Percentiles rank a stretch among this genome's conserved stretches.
These are phyloP conservation scores for Sylvilagus floridanus DNA, from an alignment of 2,797 vertebrate species.

Conservation along the genomic window DNA sequence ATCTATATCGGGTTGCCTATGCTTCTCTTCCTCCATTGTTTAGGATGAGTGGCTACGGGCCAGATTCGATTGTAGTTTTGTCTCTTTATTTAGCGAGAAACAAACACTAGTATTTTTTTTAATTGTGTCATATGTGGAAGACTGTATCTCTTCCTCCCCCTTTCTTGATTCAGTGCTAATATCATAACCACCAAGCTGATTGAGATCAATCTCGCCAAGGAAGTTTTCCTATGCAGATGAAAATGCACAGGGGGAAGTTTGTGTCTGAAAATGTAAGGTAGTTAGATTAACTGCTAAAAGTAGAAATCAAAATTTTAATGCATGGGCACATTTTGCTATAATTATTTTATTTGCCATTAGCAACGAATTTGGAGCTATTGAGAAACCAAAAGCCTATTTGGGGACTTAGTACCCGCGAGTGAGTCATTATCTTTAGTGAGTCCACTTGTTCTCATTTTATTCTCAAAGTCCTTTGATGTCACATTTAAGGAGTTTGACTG, in stretches of 20 bases:
- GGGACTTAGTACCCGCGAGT: neutral
- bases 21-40: constrained; percentile 72
- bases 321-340: constrained; percentile 8
- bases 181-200: constrained; percentile 71
- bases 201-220: constrained; percentile 71
- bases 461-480: constrained; percentile 54
- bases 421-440: neutral
- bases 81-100: constrained; percentile 72
- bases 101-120: constrained; percentile 74
- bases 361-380: constrained; percentile 25
- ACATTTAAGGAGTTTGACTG: neutral
- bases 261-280: constrained; percentile 68
- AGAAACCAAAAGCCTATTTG: neutral
- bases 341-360: constrained; percentile 69
- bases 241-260: constrained; percentile 65
- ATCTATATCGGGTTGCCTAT: constrained; percentile 65
- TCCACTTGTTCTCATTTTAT: constrained; percentile 18
- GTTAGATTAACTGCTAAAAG: constrained; percentile 56
- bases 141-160: neutral
- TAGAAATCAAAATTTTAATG: constrained; percentile 60
- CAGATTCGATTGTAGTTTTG: constrained; percentile 69
- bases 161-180: constrained; percentile 68
- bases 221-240: constrained; percentile 70
- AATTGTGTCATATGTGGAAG: constrained; percentile 64
- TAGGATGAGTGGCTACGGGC: constrained; percentile 65